Evolutionary conservation across 2,113 vertebrate genomes (phyloP).

Genomic region (Alexandromys fortis): DNA sequence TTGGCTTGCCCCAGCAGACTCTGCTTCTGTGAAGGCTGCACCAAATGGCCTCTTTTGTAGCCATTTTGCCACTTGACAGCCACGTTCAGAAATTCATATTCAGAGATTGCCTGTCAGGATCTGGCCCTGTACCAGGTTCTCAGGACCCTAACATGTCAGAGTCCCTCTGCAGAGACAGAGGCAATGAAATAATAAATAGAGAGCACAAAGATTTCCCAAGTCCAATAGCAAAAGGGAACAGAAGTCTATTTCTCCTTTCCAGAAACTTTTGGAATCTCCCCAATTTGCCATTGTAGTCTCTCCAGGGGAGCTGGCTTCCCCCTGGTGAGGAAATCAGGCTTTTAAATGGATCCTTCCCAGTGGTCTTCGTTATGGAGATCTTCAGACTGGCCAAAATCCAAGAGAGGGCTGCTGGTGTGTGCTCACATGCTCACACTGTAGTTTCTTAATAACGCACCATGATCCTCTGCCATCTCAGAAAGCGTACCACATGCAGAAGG

Average conservation of each 20-base stretch:
- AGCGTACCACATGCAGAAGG: background rate
- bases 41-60: conserved; percentile 55
- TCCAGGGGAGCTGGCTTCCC: conserved; percentile 11
- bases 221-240: conserved; percentile 40
- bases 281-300: conserved; percentile 1
- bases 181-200: conserved; percentile 63
- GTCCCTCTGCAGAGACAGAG: background rate
- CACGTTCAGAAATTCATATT: conserved; percentile 64
- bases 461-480: background rate
- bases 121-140: background rate
- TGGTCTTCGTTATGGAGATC: background rate
- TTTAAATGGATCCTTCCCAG: background rate
- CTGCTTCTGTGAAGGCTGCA: conserved; percentile 53
- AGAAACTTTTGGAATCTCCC: conserved; percentile 52
- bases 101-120: conserved; percentile 4
- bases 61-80: conserved; percentile 50
- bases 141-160: conserved; percentile 46
- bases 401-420: rapidly evolving
- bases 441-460: background rate
- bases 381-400: background rate
- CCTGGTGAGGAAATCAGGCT: background rate
- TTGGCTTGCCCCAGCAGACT: conserved; percentile 43
- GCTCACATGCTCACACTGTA: background rate
- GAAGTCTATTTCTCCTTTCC: conserved; percentile 42
- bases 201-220: background rate